These are phyloP conservation scores for Pampus argenteus DNA, from an alignment of 2,797 vertebrate genomes.

Conservation along the genomic window DNA sequence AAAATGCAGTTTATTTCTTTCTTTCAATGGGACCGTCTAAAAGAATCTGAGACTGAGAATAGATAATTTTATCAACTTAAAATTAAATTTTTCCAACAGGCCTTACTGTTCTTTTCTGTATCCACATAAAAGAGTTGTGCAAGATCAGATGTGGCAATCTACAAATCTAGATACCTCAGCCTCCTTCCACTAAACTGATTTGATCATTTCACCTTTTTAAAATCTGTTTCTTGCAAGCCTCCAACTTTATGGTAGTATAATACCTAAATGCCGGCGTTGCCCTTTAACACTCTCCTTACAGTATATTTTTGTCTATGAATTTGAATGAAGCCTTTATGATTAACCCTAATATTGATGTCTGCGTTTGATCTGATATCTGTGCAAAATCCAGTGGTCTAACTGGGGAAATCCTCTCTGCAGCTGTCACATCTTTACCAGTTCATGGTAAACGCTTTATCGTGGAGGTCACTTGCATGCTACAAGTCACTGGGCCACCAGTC, in stretches of 20 bases:
- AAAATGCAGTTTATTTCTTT: too few species aligned
- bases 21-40: too few species aligned
- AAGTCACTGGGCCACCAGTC: conserved; percentile 28
- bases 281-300: neutral
- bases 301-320: conserved; percentile 3
- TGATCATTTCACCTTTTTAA: conserved; percentile 6
- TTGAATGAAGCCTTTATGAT: conserved; percentile 17
- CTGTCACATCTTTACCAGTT: conserved; percentile 44
- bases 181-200: neutral
- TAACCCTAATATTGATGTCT: conserved; percentile 34
- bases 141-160: neutral
- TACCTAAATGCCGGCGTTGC: neutral
- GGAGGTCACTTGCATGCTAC: conserved; percentile 43
- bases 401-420: conserved; percentile 54
- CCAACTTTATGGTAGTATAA: neutral
- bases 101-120: too few species aligned
- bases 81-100: neutral
- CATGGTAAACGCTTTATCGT: conserved; percentile 51
- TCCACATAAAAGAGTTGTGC: neutral
- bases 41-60: too few species aligned
- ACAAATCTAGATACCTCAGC: neutral
- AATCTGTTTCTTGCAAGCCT: neutral
- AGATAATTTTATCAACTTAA: neutral
- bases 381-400: conserved; percentile 39
- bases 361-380: conserved; percentile 53